Evolutionary conservation across 2,113 vertebrate species (phyloP), one percentile per base, ranked within the genome.

Genomic region (Scortum barcoo): DNA sequence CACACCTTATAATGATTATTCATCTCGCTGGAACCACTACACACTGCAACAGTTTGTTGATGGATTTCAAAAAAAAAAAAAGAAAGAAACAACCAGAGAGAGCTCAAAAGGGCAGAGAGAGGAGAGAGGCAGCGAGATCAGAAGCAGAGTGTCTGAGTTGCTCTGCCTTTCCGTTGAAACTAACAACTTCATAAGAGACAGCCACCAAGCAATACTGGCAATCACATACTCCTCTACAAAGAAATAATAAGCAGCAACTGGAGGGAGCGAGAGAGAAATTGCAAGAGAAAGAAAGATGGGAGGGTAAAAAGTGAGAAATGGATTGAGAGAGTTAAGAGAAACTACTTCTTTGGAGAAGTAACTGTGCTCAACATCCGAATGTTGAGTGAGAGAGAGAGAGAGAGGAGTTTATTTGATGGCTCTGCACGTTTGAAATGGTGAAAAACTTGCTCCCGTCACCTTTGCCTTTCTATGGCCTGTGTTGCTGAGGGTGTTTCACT

Each of bases 1-100:
- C 94, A 94, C 96, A 96, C 96, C 95, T 97, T 95, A 90, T 89
- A 76, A 93, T 90, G 92, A 92, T 63, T 88, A 87, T 91, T 94
- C 92, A 91, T 87, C 85, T 92, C 84, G 20, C 56, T 73, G 62
- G 88, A 94, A 92, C 69, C 24, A 1, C 80, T 78, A 46, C 46
- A 80, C 89, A 67, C 91, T 76, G n/a, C 38, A 78, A 75, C 57
- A 28, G 66, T 83, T 89, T 79, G 69, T 51, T 62, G 53, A 72
- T 42, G 62, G 63, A 72, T 80, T 44, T 63, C 51, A 76, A 72
- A 85, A 81, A 80, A 84, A 85, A 40, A 56, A n/a, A n/a, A n/a
- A n/a, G n/a, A n/a, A n/a, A n/a, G n/a, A n/a, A n/a, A n/a, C n/a
- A 79, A 86, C 86, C 80, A 93, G 72, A 33, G 36, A 89, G 87